Evolutionary conservation across 2,888 invertebrate genomes (phyloP).

Genomic region (Busseola fusca): DNA sequence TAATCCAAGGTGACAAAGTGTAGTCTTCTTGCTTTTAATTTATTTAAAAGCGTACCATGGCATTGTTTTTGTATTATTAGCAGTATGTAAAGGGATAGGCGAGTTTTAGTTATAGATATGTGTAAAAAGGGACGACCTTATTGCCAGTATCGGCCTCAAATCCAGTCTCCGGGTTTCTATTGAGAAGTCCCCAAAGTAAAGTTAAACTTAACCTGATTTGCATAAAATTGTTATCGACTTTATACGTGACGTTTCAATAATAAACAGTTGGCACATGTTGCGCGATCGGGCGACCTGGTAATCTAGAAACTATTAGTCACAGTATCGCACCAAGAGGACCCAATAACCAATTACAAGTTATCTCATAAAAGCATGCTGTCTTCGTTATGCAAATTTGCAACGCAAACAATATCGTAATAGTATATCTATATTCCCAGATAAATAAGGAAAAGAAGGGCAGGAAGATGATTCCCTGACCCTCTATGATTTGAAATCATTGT

Average conservation of each 20-base stretch:
- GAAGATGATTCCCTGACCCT: neutral
- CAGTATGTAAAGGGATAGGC: too few species aligned
- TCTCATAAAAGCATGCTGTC: conserved; percentile 21
- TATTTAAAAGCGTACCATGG: neutral
- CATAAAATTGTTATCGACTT: conserved; percentile 4
- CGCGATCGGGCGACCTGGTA: conserved; percentile 46
- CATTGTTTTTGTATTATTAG: neutral
- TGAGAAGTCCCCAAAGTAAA: conserved; percentile 1
- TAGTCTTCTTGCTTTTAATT: neutral
- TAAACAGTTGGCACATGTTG: conserved; percentile 51
- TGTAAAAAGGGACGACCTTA: neutral
- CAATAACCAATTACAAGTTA: conserved; percentile 41
- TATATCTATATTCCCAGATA: neutral
- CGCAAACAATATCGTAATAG: neutral
- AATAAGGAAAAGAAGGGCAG: neutral
- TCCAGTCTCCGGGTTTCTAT: neutral
- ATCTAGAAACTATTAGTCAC: conserved; percentile 44
- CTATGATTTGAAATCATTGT: too few species aligned
- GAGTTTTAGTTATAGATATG: neutral
- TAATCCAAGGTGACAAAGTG: neutral
- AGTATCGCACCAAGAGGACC: conserved; percentile 47
- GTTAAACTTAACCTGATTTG: neutral
- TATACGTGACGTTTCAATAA: conserved; percentile 44
- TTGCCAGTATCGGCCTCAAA: neutral
- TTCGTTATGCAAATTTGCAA: neutral